Conservation (phyloP, 2,888 invertebrate species). For the Caenorhabditis parvicauda region DNA sequence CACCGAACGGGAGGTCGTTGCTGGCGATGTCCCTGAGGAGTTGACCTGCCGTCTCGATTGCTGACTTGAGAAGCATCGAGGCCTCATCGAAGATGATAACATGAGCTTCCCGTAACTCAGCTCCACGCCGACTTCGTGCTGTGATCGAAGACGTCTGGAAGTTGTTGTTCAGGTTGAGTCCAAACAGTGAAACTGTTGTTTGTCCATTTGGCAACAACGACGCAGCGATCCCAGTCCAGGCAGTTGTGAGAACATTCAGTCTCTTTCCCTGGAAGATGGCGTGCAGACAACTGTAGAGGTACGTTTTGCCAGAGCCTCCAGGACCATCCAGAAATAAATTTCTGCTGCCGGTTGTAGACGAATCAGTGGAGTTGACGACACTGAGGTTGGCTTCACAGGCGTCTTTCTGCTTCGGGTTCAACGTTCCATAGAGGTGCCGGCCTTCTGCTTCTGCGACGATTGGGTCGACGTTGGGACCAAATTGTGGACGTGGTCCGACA, state of each 20-base stretch:
- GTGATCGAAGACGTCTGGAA: slow-evolving; percentile 5
- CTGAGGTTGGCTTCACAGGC: slow-evolving; percentile 4
- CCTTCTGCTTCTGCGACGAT: slow-evolving; percentile 4
- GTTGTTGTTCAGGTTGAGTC: slow-evolving; percentile 5
- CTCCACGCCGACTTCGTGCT: background rate
- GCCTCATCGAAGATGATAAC: slow-evolving; percentile 15
- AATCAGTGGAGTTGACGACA: slow-evolving; percentile 8
- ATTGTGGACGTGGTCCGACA: no score
- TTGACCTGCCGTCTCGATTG: slow-evolving; percentile 11
- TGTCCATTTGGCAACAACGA: slow-evolving; percentile 21
- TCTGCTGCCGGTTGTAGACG: no score
- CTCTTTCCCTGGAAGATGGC: slow-evolving; percentile 58
- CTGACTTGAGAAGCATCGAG: slow-evolving; percentile 12
- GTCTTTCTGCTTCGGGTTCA: slow-evolving; percentile 12
- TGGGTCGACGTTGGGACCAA: background rate
- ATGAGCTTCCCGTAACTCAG: background rate
- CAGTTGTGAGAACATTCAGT: slow-evolving; percentile 6
- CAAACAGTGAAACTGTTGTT: slow-evolving; percentile 15
- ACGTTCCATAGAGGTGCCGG: background rate
- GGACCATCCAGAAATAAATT: slow-evolving; percentile 63
- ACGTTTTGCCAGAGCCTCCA: slow-evolving; percentile 65
- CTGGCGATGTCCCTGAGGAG: slow-evolving; percentile 13
- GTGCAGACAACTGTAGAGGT: slow-evolving; percentile 62
- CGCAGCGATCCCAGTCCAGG: slow-evolving; percentile 27
- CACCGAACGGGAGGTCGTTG: slow-evolving; percentile 16